A percentile compares a stretch with the other conserved stretches of the same genome.
Evolutionary conservation across 2,888 invertebrate genomes (phyloP).

Genomic region (Parnassius glacialis): DNA sequence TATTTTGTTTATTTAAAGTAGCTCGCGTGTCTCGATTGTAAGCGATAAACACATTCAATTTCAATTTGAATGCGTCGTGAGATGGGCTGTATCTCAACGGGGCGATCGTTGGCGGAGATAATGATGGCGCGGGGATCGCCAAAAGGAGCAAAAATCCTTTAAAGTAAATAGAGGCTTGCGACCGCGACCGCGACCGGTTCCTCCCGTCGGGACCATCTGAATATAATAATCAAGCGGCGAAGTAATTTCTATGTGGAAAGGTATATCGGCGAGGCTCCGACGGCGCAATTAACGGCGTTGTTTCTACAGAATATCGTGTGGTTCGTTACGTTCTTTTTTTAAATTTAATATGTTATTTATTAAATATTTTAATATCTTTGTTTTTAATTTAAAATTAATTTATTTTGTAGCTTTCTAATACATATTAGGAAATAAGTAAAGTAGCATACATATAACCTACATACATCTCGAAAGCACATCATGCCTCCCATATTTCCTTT

Average conservation of each 20-base stretch:
- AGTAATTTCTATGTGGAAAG: slow-evolving; percentile 66
- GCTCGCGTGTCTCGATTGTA: slow-evolving; percentile 36
- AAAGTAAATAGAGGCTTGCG: slow-evolving; percentile 77
- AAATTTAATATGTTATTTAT: no score
- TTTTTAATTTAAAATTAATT: no score
- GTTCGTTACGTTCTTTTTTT: no score
- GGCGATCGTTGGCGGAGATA: slow-evolving; percentile 73
- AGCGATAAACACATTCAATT: slow-evolving; percentile 50
- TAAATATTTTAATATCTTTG: no score
- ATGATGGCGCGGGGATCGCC: slow-evolving; percentile 65
- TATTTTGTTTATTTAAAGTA: slow-evolving; percentile 6
- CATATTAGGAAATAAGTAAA: no score
- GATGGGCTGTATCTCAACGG: slow-evolving; percentile 65
- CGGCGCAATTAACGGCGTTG: slow-evolving; percentile 59
- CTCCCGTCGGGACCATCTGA: slow-evolving; percentile 50
- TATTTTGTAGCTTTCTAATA: no score
- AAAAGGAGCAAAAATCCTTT: slow-evolving; percentile 75
- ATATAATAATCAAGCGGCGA: slow-evolving; percentile 73
- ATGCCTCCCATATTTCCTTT: no score
- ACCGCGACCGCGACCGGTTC: slow-evolving; percentile 44
- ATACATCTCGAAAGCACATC: no score
- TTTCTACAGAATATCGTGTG: neutral
- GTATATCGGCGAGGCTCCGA: slow-evolving; percentile 42
- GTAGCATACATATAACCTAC: no score
- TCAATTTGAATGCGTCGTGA: slow-evolving; percentile 66